Evolutionary conservation across 2,888 invertebrate species (phyloP), one percentile per base, ranked within the genome.

Genomic region (Leucoma salicis): DNA sequence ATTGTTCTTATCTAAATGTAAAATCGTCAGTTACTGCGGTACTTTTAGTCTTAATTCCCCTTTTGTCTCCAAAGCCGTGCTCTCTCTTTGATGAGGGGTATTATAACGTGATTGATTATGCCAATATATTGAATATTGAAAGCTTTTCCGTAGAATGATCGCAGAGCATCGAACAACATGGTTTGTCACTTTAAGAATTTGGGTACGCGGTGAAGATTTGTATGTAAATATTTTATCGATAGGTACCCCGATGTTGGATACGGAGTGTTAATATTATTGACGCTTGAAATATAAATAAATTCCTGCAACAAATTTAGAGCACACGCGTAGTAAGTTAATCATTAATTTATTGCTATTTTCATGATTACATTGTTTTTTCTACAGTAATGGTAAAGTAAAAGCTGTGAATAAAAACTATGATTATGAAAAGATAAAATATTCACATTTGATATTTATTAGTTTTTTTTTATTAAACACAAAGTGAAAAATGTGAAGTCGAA

Each of bases 81-180:
- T 31, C 25, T 35, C 14, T 34, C 39, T 42, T 44, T 36, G 21
- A 15, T 34, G 39, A 32, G 21, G 13, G 37, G 42, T 42, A 62
- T 63, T 61, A 52, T 37, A 48, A 35, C 39, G 44, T 65, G 64
- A 72, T 70, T 63, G 57, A 65, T 69, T 62, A 66, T 35, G 38
- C 39, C 41, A 50, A 46, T 52, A 56, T 31, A 54, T 53, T 55
- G 45, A 58, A 53, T 59, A 58, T 55, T 57, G 50, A 57, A 59
- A 57, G 58, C 44, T 44, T 49, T 56, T 50, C 42, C 34, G 31
- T 39, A 37, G 29, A 50, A 49, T 46, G 37, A 53, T 47, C 36
- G 36, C 10, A 27, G 44, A 37, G 31, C 28, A 18, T 31, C 12
- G 16, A 21, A 41, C 18, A 53, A 63, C 67, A 57, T n/a, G 54